These are phyloP conservation scores for Temnothorax nylanderi DNA, from an alignment of 1,140 invertebrate genomes.

Conservation along the genomic window DNA sequence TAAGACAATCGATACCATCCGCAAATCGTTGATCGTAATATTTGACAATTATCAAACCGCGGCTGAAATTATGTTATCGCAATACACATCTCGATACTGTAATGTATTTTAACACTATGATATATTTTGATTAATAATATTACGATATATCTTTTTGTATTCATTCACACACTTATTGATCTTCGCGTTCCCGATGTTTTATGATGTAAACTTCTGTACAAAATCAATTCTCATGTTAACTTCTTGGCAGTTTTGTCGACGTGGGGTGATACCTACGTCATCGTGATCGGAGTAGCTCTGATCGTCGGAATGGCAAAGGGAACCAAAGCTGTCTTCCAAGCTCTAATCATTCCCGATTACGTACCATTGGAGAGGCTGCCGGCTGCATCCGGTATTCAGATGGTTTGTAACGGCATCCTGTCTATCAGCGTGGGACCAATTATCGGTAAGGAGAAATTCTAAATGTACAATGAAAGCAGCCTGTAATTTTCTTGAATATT, in stretches of 20 bases:
- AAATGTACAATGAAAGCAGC: neutral
- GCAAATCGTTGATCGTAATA: neutral
- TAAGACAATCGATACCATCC: neutral
- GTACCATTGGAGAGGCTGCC: constrained; percentile 89
- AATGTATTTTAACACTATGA: neutral
- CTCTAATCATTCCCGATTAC: constrained; percentile 89
- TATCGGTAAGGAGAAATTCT: constrained; percentile 78
- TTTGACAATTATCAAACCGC: neutral
- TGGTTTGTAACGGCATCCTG: constrained; percentile 86
- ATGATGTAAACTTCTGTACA: constrained; percentile 13
- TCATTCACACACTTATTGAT: neutral
- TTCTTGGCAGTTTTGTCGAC: constrained; percentile 62
- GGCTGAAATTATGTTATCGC: neutral
- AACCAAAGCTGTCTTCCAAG: constrained; percentile 89
- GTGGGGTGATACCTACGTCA: constrained; percentile 55
- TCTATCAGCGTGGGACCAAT: constrained; percentile 82
- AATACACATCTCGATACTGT: neutral
- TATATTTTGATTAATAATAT: neutral
- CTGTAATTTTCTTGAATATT: neutral
- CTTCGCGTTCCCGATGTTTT: neutral
- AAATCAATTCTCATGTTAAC: neutral
- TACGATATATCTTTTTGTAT: neutral
- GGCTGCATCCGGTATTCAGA: constrained; percentile 88
- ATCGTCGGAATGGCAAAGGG: constrained; percentile 89
- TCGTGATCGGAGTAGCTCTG: constrained; percentile 68